These are phyloP conservation scores for Characodon lateralis DNA, from an alignment of 2,797 vertebrate genomes.

Conservation along the genomic window DNA sequence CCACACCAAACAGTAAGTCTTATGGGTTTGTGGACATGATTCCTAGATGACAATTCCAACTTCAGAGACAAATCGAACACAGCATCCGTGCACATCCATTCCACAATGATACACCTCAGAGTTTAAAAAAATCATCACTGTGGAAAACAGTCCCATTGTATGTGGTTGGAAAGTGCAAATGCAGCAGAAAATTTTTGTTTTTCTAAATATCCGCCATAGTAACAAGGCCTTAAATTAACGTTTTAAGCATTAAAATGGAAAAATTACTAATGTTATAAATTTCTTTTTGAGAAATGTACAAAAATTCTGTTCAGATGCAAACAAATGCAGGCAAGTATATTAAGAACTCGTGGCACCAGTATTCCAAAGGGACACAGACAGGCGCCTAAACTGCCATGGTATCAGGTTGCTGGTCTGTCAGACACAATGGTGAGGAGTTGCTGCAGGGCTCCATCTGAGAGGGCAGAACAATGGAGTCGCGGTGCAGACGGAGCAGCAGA, in stretches of 20 bases:
- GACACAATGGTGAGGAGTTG: slow-evolving; percentile 78
- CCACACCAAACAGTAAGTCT: neutral
- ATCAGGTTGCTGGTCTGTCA: slow-evolving; percentile 74
- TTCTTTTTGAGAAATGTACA: neutral
- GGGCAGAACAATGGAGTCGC: slow-evolving; percentile 78
- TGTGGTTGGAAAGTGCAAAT: neutral
- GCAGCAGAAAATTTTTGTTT: neutral
- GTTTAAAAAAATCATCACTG: neutral
- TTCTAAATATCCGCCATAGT: neutral
- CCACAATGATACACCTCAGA: neutral
- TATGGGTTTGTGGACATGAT: neutral
- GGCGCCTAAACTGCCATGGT: slow-evolving; percentile 66
- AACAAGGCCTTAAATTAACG: neutral
- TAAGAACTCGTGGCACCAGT: slow-evolving; percentile 40
- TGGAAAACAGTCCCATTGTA: neutral
- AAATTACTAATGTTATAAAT: neutral
- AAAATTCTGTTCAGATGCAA: slow-evolving; percentile 6
- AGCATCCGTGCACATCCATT: neutral
- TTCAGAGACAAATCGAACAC: too few relatives aligned
- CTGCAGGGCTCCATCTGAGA: slow-evolving; percentile 61
- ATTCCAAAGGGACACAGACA: slow-evolving; percentile 61
- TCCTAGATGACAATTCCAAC: too few relatives aligned
- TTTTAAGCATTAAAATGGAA: neutral
- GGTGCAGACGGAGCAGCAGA: slow-evolving; percentile 69
- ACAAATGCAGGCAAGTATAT: slow-evolving; percentile 28